These are phyloP conservation scores for Baryphthengus martii DNA, from an alignment of 2,113 vertebrate genomes.

Conservation along the genomic window DNA sequence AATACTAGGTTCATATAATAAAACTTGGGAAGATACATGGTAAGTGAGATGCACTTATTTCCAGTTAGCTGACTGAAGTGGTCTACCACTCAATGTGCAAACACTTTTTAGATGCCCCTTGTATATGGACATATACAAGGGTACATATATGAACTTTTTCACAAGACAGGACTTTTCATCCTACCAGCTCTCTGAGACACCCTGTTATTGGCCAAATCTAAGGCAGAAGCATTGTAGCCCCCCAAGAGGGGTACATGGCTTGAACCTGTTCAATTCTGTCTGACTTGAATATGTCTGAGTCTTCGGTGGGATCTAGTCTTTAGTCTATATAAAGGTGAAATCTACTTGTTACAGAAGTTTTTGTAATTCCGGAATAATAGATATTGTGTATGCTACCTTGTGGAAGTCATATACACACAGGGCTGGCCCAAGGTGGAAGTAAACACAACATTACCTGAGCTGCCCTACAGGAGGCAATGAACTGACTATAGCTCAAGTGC, in stretches of 20 bases:
- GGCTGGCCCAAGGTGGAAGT: neutral
- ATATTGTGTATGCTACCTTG: neutral
- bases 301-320: neutral
- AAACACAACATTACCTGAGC: neutral
- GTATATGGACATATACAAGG: neutral
- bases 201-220: neutral
- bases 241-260: neutral
- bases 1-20: neutral
- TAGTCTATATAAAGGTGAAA: neutral
- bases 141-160: neutral
- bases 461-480: neutral
- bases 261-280: neutral
- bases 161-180: neutral
- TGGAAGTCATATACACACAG: neutral
- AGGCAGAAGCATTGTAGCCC: neutral
- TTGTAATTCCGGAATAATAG: neutral
- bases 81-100: neutral
- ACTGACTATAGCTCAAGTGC: neutral
- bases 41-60: neutral
- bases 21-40: neutral
- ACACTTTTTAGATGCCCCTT: neutral
- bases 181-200: neutral
- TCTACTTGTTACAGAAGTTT: neutral
- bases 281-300: neutral
- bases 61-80: neutral